These are phyloP conservation scores for Psix sp. DNA, from an alignment of 1,140 invertebrate species.

Conservation along the genomic window DNA sequence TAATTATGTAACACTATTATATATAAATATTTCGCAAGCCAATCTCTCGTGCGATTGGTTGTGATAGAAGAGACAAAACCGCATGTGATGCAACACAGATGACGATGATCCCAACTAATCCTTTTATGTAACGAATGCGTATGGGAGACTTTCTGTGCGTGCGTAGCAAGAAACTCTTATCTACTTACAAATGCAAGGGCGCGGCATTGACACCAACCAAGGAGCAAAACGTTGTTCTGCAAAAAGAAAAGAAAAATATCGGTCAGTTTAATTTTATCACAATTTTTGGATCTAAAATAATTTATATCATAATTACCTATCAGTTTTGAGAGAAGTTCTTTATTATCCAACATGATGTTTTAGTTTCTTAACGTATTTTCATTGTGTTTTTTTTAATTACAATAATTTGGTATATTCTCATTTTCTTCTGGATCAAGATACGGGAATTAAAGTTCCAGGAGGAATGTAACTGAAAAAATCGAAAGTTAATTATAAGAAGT, in stretches of 20 bases:
- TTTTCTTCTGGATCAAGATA: conserved; percentile 10
- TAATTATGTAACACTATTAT: too few species aligned
- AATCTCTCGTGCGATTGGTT: conserved; percentile 14
- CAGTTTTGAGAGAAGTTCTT: too few species aligned
- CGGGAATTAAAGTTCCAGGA: conserved; percentile 60
- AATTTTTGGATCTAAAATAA: neutral
- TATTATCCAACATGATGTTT: too few species aligned
- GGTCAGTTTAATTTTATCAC: neutral
- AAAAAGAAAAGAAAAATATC: neutral
- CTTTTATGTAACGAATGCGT: conserved; percentile 38
- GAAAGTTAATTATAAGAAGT: neutral
- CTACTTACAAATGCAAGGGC: conserved; percentile 60
- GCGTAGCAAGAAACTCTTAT: too few species aligned
- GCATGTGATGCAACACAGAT: conserved; percentile 19
- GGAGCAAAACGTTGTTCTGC: conserved; percentile 27
- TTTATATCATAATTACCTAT: too few species aligned
- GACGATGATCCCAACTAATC: conserved; percentile 33
- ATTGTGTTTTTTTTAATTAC: too few species aligned
- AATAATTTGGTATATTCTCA: too few species aligned
- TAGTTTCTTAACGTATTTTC: neutral
- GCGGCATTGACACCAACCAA: conserved; percentile 40
- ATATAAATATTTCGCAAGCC: too few species aligned
- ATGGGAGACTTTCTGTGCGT: too few species aligned
- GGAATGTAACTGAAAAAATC: conserved; percentile 59
- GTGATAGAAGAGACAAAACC: conserved; percentile 31